phyloP scores from a whole-genome alignment of 1,140 invertebrate genomes.

The Pseudomyrmex cubaensis region DNA sequence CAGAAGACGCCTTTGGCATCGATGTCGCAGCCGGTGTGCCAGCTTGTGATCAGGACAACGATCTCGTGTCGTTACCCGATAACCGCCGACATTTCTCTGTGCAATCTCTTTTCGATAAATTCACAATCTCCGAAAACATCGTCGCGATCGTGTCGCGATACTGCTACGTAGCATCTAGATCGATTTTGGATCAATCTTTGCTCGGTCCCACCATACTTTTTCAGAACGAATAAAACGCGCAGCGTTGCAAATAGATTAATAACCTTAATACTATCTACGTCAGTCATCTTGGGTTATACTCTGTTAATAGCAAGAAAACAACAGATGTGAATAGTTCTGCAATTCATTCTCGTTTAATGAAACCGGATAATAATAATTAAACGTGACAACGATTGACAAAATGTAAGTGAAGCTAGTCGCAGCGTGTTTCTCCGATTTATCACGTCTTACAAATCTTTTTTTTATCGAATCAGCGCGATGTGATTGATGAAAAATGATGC shows the following conservation, averaged over 20 bases:
- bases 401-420: background rate
- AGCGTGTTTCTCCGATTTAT: background rate
- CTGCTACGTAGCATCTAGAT: background rate
- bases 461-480: background rate
- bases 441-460: background rate
- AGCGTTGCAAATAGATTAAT: background rate
- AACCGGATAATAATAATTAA: background rate
- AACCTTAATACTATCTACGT: background rate
- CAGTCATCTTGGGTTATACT: background rate
- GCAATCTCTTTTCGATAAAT: conserved; percentile 57
- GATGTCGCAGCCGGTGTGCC: conserved; percentile 53
- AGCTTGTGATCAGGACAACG: conserved; percentile 72
- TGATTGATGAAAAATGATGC: conserved; percentile 25
- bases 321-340: background rate
- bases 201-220: background rate
- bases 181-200: background rate
- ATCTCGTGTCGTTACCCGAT: conserved; percentile 58
- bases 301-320: conserved; percentile 8
- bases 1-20: conserved; percentile 63
- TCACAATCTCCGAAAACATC: conserved; percentile 50
- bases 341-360: conserved; percentile 16
- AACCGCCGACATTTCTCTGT: background rate
- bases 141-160: conserved; percentile 18
- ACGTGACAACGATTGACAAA: background rate
- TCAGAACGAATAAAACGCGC: background rate